Conservation (phyloP, 2,888 invertebrate genomes). For the Drosophila multiciliata region DNA sequence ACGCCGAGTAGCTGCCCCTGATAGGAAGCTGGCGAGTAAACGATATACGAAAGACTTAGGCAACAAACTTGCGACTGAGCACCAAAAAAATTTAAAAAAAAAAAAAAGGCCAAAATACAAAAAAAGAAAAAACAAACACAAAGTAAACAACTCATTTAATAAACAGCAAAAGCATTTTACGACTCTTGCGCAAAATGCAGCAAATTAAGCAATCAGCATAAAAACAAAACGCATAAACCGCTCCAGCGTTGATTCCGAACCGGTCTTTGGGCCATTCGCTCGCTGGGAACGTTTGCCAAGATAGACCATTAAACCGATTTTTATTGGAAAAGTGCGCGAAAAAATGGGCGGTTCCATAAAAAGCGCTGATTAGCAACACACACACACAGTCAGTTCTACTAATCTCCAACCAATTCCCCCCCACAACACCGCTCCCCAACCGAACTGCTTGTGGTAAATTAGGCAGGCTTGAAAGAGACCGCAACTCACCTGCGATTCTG, state of each 20-base stretch:
- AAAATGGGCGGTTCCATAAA: conserved; percentile 76
- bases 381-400: conserved; percentile 22
- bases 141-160: conserved; percentile 64
- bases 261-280: conserved; percentile 32
- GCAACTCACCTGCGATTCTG: conserved; percentile 96
- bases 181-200: conserved; percentile 77
- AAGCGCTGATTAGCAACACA: conserved; percentile 68
- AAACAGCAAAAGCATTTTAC: conserved; percentile 63
- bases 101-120: neutral
- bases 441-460: conserved; percentile 15
- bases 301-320: conserved; percentile 65
- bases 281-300: conserved; percentile 1
- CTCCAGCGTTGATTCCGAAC: conserved; percentile 57
- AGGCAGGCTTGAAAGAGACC: conserved; percentile 44
- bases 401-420: neutral
- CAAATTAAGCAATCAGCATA: conserved; percentile 81
- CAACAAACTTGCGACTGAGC: conserved; percentile 76
- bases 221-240: conserved; percentile 71
- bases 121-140: conserved; percentile 21
- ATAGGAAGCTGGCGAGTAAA: conserved; percentile 15
- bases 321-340: conserved; percentile 79
- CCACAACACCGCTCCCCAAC: neutral
- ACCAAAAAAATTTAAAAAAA: neutral
- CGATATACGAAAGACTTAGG: conserved; percentile 67
- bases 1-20: conserved; percentile 19